A percentile compares a stretch with the other conserved stretches of the same genome.
phyloP scores from a whole-genome alignment of 2,113 vertebrate genomes.

The Epinephelus lanceolatus region DNA sequence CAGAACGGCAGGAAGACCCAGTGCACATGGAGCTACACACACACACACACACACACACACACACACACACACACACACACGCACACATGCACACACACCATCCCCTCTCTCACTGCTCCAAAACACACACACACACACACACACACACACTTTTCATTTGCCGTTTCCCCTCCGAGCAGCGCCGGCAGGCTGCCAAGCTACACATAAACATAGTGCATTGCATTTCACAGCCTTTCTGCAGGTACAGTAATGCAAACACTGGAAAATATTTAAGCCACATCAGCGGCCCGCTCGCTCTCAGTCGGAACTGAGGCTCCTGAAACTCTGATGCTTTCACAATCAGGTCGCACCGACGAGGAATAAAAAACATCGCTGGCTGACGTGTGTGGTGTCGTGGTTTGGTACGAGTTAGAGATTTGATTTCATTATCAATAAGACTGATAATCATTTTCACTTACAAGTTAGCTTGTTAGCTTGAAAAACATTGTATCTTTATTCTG shows the following conservation, averaged over 20 bases:
- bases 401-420: constrained; percentile 7
- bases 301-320: constrained; percentile 22
- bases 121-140: constrained; percentile 22
- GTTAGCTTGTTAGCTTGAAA: background rate
- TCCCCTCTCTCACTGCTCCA: constrained; percentile 34
- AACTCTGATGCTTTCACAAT: constrained; percentile 24
- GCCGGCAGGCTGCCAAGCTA: constrained; percentile 73
- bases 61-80: constrained; percentile 24
- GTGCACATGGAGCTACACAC: constrained; percentile 35
- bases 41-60: constrained; percentile 28
- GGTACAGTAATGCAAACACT: constrained; percentile 72
- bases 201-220: constrained; percentile 73
- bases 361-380: background rate
- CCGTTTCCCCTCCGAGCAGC: constrained; percentile 53
- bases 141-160: constrained; percentile 55
- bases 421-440: constrained; percentile 20
- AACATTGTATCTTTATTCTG: background rate
- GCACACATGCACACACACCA: constrained; percentile 5
- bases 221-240: constrained; percentile 72
- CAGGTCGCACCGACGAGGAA: constrained; percentile 12
- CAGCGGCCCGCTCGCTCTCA: constrained; percentile 39
- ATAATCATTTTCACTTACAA: constrained; percentile 8
- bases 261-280: constrained; percentile 69
- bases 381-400: background rate
- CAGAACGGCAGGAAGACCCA: constrained; percentile 65